A percentile compares a stretch with the other conserved stretches of the same genome.
These are phyloP conservation scores for Craterocephalus amniculus DNA, from an alignment of 2,797 vertebrate genomes.

Conservation along the genomic window DNA sequence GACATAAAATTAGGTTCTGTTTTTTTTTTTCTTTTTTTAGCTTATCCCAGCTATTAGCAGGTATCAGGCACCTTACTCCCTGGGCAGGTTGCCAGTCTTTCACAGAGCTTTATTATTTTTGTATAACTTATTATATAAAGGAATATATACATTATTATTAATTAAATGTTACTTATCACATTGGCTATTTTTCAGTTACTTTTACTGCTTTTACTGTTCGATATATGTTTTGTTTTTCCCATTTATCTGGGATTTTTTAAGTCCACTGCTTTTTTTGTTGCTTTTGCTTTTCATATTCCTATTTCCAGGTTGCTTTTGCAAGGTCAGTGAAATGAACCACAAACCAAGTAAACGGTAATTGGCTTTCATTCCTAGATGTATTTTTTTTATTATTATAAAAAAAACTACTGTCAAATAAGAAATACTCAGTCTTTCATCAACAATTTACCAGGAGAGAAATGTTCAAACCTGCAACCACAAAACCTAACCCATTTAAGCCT, in stretches of 20 bases:
- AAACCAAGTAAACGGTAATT: too few species aligned
- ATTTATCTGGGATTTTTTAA: too few species aligned
- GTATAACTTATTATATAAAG: too few species aligned
- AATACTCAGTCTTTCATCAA: slow-evolving; percentile 6
- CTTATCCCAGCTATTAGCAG: too few species aligned
- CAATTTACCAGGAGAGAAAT: background rate
- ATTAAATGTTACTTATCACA: background rate
- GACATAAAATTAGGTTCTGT: background rate
- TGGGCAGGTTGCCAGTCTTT: too few species aligned
- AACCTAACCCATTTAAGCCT: background rate
- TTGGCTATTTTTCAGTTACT: background rate
- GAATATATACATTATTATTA: too few species aligned
- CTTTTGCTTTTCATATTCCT: background rate
- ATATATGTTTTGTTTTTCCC: background rate
- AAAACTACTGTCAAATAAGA: background rate
- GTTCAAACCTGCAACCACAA: background rate
- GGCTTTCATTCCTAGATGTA: too few species aligned
- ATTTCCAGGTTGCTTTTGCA: background rate
- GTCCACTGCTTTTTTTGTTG: background rate
- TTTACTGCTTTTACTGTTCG: background rate
- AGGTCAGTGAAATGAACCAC: too few species aligned
- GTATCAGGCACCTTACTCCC: too few species aligned
- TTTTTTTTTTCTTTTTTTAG: background rate
- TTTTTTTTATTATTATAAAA: background rate
- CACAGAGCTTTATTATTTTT: too few species aligned